These are phyloP conservation scores for Sylvia borin DNA, from an alignment of 2,797 vertebrate genomes.

Conservation along the genomic window DNA sequence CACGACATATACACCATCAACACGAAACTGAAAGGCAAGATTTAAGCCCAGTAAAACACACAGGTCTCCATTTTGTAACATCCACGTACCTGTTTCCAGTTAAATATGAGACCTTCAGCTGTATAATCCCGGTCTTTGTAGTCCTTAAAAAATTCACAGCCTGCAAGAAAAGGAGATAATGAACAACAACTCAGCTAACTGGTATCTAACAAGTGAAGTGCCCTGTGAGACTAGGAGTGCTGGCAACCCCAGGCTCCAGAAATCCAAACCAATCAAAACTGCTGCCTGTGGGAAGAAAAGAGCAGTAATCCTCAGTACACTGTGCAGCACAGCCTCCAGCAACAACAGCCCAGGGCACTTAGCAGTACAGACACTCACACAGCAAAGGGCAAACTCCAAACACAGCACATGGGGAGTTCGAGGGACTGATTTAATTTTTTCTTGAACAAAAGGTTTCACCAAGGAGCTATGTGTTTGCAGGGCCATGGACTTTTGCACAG, in stretches of 20 bases:
- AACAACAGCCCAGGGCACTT: neutral
- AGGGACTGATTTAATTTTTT: neutral
- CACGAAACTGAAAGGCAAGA: neutral
- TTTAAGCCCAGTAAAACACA: neutral
- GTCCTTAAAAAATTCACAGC: slow-evolving; percentile 99
- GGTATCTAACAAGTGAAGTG: neutral
- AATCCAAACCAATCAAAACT: slow-evolving; percentile 15
- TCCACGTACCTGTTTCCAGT: slow-evolving; percentile 95
- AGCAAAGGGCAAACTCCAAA: slow-evolving; percentile 7
- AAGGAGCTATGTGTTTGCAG: neutral
- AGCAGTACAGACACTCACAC: neutral
- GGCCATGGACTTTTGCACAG: neutral
- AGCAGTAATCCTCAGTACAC: neutral
- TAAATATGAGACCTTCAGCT: slow-evolving; percentile 96
- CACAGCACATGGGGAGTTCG: neutral
- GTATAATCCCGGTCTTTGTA: slow-evolving; percentile 97
- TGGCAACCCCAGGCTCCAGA: neutral
- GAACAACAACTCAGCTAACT: neutral
- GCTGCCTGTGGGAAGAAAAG: slow-evolving; percentile 9
- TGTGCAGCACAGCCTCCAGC: neutral
- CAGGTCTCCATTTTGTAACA: neutral
- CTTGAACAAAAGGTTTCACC: neutral
- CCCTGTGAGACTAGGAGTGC: neutral
- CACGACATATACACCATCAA: fast-evolving
- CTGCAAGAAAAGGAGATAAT: slow-evolving; percentile 74